These are phyloP conservation scores for Zelostemma sp. DNA, from an alignment of 1,140 invertebrate genomes.

Conservation along the genomic window DNA sequence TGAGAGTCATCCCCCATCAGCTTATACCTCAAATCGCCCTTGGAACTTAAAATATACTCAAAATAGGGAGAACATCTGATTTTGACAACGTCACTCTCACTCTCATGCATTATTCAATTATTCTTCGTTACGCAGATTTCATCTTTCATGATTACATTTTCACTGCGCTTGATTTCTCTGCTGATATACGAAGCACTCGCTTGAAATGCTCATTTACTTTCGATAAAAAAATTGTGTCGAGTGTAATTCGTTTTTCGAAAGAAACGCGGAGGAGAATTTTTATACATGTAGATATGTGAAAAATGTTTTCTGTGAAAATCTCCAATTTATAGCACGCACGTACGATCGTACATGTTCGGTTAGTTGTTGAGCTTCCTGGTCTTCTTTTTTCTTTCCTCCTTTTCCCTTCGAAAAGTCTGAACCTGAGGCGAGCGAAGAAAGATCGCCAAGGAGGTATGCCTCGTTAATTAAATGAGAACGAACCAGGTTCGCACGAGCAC, in stretches of 20 bases:
- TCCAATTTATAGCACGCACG: constrained; percentile 10
- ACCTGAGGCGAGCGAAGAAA: constrained; percentile 6
- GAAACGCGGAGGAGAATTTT: background rate
- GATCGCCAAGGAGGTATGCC: constrained; percentile 8
- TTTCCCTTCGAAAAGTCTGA: constrained; percentile 7
- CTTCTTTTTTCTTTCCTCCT: background rate
- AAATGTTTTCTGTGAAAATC: constrained; percentile 8
- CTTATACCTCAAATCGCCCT: constrained; percentile 13
- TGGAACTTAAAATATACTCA: constrained; percentile 11
- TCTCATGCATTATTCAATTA: constrained; percentile 1
- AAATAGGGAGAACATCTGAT: constrained; percentile 10
- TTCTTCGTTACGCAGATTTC: background rate
- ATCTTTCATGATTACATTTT: too few species aligned
- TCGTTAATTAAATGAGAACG: constrained; percentile 16
- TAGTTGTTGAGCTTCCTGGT: constrained; percentile 8
- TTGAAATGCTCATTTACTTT: too few species aligned
- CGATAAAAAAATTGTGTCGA: too few species aligned
- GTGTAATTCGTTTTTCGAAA: too few species aligned
- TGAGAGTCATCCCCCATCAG: constrained; percentile 12
- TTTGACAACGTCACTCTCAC: constrained; percentile 12
- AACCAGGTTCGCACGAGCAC: constrained; percentile 11
- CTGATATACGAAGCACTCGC: too few species aligned
- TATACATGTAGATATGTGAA: background rate
- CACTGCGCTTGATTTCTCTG: too few species aligned
- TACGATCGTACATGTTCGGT: constrained; percentile 9